A percentile compares a stretch with the other conserved stretches of the same genome.
Evolutionary conservation across 2,797 vertebrate genomes (phyloP).

Genomic region (Lacerta agilis): DNA sequence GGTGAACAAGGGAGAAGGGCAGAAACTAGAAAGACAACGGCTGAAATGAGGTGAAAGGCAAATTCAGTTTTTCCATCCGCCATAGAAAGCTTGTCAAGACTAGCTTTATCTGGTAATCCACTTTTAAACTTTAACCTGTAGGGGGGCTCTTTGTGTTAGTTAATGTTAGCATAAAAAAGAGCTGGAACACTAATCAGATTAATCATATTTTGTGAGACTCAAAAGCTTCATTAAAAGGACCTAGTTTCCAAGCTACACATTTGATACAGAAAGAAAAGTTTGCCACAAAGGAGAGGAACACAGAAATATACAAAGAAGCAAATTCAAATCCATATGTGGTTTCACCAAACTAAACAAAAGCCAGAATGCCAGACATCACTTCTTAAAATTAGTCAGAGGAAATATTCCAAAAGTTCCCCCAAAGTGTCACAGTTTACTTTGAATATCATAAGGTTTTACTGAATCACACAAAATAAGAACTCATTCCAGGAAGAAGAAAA

Average conservation of each 20-base stretch:
- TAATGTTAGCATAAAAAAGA: slow-evolving; percentile 97
- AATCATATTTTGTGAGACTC: slow-evolving; percentile 94
- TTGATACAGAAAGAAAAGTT: slow-evolving; percentile 72
- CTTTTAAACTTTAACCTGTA: slow-evolving; percentile 99
- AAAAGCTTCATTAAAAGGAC: slow-evolving; percentile 90
- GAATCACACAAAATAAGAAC: fast-evolving
- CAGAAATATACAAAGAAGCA: slow-evolving; percentile 68
- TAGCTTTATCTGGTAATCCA: slow-evolving; percentile 98
- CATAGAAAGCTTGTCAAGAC: slow-evolving; percentile 93
- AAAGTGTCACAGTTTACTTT: slow-evolving; percentile 29
- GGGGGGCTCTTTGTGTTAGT: slow-evolving; percentile 97
- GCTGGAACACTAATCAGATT: slow-evolving; percentile 97
- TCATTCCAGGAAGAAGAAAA: neutral
- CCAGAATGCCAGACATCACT: slow-evolving; percentile 50
- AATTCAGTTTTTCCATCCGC: slow-evolving; percentile 90
- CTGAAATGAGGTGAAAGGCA: slow-evolving; percentile 89
- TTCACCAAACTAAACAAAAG: slow-evolving; percentile 55
- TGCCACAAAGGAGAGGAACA: slow-evolving; percentile 66
- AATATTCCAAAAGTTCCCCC: slow-evolving; percentile 42
- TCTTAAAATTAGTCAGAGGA: slow-evolving; percentile 57
- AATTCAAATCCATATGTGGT: slow-evolving; percentile 61
- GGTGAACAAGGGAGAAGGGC: slow-evolving; percentile 84
- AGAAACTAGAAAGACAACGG: slow-evolving; percentile 84
- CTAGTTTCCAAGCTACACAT: slow-evolving; percentile 89
- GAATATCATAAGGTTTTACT: slow-evolving; percentile 53